Conservation (phyloP, 92 coral and sea anemone genomes). For the Palythoa caribaeorum region DNA sequence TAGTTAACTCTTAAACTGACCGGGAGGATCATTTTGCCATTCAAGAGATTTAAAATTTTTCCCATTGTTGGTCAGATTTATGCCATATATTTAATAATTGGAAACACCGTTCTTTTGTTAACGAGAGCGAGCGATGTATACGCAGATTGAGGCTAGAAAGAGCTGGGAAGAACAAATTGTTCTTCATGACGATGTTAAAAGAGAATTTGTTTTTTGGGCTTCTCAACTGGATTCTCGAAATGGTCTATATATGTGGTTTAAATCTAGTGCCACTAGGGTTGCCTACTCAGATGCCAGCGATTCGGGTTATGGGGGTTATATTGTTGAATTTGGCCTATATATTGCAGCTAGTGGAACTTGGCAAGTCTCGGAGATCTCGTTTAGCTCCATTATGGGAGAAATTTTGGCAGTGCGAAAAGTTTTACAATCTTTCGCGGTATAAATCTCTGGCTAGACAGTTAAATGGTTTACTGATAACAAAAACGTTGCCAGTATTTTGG, state of each 20-base stretch:
- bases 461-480: constrained; percentile 75
- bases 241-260: constrained; percentile 52
- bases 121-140: constrained; percentile 34
- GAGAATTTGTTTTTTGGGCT: constrained; percentile 35
- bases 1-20: too few species aligned
- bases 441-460: constrained; percentile 53
- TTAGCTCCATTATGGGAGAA: constrained; percentile 1
- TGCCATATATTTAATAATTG: constrained; percentile 32
- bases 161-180: constrained; percentile 39
- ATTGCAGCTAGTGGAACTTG: neutral
- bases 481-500: constrained; percentile 59
- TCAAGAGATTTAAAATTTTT: too few species aligned
- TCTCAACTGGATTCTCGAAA: constrained; percentile 21
- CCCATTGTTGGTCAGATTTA: constrained; percentile 38
- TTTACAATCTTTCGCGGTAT: constrained; percentile 38
- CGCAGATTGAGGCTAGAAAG: constrained; percentile 44
- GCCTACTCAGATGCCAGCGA: constrained; percentile 44
- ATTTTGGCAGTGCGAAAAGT: constrained; percentile 38
- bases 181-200: constrained; percentile 15
- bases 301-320: constrained; percentile 2
- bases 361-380: neutral
- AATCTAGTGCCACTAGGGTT: constrained; percentile 47
- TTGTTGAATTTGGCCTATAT: constrained; percentile 44
- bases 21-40: too few species aligned
- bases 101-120: constrained; percentile 48